Evolutionary conservation across 2,888 invertebrate species (phyloP).

Genomic region (Lithodes maja): DNA sequence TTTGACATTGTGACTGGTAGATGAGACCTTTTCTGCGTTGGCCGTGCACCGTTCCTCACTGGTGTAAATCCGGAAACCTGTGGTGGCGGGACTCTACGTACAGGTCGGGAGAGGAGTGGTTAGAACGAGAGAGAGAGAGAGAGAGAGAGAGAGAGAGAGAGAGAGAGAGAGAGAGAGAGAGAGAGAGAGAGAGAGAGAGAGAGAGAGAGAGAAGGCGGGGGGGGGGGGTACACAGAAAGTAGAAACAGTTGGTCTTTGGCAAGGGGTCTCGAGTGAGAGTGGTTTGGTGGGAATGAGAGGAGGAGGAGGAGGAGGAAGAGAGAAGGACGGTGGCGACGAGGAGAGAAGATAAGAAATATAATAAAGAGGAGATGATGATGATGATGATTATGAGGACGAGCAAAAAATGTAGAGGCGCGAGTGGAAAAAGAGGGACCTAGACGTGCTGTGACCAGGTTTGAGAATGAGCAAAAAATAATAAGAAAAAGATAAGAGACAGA

Average conservation of each 20-base stretch:
- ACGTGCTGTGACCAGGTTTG: no score
- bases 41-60: no score
- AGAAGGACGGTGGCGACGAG: neutral
- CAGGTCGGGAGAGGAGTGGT: no score
- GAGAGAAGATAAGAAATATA: conserved; percentile 3
- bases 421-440: neutral
- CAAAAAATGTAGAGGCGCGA: neutral
- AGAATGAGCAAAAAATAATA: no score
- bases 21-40: no score
- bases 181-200: neutral
- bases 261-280: neutral
- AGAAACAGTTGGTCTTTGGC: no score
- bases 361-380: neutral
- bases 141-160: no score
- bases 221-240: neutral
- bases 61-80: no score
- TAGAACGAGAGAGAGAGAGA: no score
- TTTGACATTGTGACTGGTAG: no score
- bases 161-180: neutral
- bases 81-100: no score
- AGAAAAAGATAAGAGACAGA: neutral
- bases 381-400: neutral
- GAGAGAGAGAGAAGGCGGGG: neutral
- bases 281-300: neutral
- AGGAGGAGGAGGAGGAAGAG: neutral